Conservation (phyloP, 2,888 invertebrate species). For the Cheilosia impressa region DNA sequence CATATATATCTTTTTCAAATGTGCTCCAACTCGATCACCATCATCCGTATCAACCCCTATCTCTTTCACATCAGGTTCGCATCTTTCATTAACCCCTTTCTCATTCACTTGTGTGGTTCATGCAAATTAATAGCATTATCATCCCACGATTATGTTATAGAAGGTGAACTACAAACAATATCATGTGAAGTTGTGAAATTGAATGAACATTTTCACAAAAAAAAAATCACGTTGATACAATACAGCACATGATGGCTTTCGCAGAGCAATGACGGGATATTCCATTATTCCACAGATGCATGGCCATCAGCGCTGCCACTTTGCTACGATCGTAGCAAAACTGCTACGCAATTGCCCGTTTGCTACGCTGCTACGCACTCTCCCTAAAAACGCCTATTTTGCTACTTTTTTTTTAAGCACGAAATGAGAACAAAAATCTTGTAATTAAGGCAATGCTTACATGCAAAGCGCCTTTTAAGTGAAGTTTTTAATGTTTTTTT, state of each 20-base stretch:
- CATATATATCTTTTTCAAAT: constrained; percentile 11
- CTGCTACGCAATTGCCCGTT: no score
- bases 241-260: constrained; percentile 66
- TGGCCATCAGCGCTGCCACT: no score
- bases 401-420: no score
- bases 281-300: constrained; percentile 57
- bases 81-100: constrained; percentile 55
- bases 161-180: constrained; percentile 34
- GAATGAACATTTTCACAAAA: background rate
- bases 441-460: no score
- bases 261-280: constrained; percentile 56
- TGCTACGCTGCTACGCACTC: no score
- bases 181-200: constrained; percentile 20
- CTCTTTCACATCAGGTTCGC: background rate
- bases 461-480: no score
- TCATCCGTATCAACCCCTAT: constrained; percentile 40
- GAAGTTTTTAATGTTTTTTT: no score
- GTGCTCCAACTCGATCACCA: background rate
- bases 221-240: constrained; percentile 7
- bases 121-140: constrained; percentile 71
- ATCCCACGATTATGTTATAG: constrained; percentile 53
- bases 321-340: no score
- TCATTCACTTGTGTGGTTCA: constrained; percentile 19
- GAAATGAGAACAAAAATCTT: no score
- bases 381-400: no score